Evolutionary conservation across 2,797 vertebrate genomes (phyloP).

Genomic region (Oreochromis mossambicus): DNA sequence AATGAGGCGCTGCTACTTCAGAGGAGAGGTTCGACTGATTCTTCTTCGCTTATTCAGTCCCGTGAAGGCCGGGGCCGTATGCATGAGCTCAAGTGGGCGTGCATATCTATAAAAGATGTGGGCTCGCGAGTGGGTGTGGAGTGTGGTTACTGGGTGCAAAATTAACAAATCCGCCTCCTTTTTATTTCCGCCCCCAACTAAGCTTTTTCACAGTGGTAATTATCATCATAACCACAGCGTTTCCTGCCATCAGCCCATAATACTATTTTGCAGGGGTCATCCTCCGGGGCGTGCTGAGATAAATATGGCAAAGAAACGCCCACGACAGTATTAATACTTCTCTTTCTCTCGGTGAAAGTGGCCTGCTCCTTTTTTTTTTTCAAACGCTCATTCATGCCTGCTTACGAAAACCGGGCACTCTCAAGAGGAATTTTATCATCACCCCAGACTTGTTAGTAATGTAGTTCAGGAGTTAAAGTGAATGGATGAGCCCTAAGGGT

Average conservation of each 20-base stretch:
- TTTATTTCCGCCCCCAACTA: neutral
- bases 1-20: conserved; percentile 16
- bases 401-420: neutral
- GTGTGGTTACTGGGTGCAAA: conserved; percentile 3
- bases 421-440: conserved; percentile 1
- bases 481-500: conserved; percentile 19
- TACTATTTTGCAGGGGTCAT: neutral
- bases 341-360: neutral
- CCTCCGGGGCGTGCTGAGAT: neutral
- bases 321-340: neutral
- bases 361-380: neutral
- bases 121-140: neutral
- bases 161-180: conserved; percentile 9
- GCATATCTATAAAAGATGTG: neutral
- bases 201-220: neutral
- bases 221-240: conserved; percentile 7
- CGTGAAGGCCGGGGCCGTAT: neutral
- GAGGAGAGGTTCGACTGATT: conserved; percentile 36
- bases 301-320: neutral
- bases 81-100: neutral
- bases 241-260: conserved; percentile 28
- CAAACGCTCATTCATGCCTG: neutral
- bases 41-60: conserved; percentile 33
- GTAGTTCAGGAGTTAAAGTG: conserved; percentile 35
- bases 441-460: conserved; percentile 10